Evolutionary conservation across 2,797 vertebrate species (phyloP).

Genomic region (Poeciliopsis paucimaculata): DNA sequence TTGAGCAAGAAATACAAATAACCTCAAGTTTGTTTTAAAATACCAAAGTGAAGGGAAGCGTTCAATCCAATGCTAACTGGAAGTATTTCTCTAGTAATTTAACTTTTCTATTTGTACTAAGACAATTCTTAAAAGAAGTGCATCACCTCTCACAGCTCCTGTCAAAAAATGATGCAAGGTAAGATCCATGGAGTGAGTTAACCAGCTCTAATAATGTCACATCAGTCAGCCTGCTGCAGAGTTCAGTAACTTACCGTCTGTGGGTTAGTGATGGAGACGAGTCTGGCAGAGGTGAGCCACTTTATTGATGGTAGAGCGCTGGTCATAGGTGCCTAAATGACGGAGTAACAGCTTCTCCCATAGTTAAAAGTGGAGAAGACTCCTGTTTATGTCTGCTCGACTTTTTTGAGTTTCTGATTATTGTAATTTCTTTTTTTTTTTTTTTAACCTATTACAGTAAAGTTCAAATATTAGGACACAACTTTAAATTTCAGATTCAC

Average conservation of each 20-base stretch:
- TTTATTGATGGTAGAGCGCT: conserved; percentile 46
- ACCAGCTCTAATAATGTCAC: neutral
- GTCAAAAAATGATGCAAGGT: conserved; percentile 33
- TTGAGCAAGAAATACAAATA: conserved; percentile 33
- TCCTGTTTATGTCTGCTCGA: neutral
- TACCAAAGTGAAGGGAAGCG: neutral
- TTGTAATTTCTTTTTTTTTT: neutral
- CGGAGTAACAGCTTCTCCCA: neutral
- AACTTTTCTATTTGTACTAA: neutral
- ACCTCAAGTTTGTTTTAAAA: conserved; percentile 1
- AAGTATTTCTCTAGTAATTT: neutral
- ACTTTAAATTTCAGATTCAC: neutral
- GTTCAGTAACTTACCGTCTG: conserved; percentile 14
- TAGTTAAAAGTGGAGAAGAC: neutral
- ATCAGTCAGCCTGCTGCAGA: neutral
- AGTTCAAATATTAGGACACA: neutral
- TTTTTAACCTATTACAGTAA: neutral
- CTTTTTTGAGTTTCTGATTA: neutral
- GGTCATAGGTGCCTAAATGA: neutral
- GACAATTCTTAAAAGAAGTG: neutral
- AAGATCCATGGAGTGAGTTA: neutral
- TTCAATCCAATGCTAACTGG: conserved; percentile 7
- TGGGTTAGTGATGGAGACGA: conserved; percentile 5
- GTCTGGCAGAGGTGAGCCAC: conserved; percentile 41
- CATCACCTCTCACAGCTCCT: conserved; percentile 9